phyloP scores from a whole-genome alignment of 2,888 invertebrate species.

The Sepiola atlantica region DNA sequence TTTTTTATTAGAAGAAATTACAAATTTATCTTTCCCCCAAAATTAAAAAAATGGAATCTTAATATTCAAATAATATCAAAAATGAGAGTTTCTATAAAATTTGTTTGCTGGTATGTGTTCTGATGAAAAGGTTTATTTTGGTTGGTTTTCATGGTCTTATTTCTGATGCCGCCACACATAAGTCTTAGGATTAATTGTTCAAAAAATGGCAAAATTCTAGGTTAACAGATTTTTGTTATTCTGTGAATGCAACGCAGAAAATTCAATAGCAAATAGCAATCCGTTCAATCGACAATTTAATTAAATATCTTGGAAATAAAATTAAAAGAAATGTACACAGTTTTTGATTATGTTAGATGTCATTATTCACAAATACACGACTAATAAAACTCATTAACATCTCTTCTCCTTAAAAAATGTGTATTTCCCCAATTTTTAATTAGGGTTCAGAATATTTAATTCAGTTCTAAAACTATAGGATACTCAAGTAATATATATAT shows the following conservation, averaged over 20 bases:
- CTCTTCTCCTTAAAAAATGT: not conserved
- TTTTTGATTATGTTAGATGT: not conserved
- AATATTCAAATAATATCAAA: not conserved
- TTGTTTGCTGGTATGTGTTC: not conserved
- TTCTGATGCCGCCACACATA: not conserved
- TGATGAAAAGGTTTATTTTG: not conserved
- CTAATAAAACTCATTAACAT: not conserved
- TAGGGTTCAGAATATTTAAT: no score
- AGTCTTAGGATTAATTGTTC: not conserved
- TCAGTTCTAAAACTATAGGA: no score
- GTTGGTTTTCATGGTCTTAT: not conserved
- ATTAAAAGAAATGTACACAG: not conserved
- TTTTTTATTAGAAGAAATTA: not conserved
- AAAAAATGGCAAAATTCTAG: not conserved
- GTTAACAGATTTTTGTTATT: not conserved
- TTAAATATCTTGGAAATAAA: not conserved
- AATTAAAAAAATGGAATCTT: not conserved
- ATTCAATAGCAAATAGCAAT: not conserved
- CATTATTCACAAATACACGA: not conserved
- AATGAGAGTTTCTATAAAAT: not conserved
- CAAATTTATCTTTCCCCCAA: not conserved
- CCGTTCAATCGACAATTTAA: not conserved
- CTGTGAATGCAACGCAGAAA: not conserved
- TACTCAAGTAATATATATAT: no score
- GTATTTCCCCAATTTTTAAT: no score